Conservation (phyloP, 2,113 vertebrate genomes). For the Labeo catla region DNA sequence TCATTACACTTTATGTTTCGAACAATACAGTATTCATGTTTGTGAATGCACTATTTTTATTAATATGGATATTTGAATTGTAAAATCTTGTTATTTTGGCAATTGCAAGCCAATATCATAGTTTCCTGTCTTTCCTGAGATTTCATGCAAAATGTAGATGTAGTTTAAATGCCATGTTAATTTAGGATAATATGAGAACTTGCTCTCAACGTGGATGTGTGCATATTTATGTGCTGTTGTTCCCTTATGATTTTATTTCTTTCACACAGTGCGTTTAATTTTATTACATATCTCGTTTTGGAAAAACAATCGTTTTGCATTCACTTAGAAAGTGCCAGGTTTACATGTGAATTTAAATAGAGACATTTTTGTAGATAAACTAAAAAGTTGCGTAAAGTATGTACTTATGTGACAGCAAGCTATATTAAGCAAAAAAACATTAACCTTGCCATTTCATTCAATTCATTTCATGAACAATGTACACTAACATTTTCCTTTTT, state of each 20-base stretch:
- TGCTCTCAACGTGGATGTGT: neutral
- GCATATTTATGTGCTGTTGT: neutral
- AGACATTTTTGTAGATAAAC: constrained; percentile 44
- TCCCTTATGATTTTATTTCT: neutral
- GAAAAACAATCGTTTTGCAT: constrained; percentile 38
- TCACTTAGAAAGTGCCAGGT: constrained; percentile 55
- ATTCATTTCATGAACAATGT: constrained; percentile 10
- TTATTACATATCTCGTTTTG: neutral
- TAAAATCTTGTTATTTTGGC: constrained; percentile 32
- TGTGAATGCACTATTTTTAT: constrained; percentile 20
- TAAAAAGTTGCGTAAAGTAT: constrained; percentile 56
- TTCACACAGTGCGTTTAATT: neutral
- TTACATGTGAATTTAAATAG: constrained; percentile 51
- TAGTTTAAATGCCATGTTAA: neutral
- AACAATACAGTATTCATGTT: constrained; percentile 37
- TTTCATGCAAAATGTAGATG: neutral
- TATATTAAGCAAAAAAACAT: constrained; percentile 57
- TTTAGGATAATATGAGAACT: constrained; percentile 4
- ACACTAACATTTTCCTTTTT: neutral
- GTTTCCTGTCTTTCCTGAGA: neutral
- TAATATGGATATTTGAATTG: neutral
- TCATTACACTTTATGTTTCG: constrained; percentile 18
- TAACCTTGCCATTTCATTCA: constrained; percentile 42
- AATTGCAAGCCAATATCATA: constrained; percentile 29
- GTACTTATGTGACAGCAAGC: constrained; percentile 56